Evolutionary conservation across 2,888 invertebrate species (phyloP).

Genomic region (Eristalis tenax): DNA sequence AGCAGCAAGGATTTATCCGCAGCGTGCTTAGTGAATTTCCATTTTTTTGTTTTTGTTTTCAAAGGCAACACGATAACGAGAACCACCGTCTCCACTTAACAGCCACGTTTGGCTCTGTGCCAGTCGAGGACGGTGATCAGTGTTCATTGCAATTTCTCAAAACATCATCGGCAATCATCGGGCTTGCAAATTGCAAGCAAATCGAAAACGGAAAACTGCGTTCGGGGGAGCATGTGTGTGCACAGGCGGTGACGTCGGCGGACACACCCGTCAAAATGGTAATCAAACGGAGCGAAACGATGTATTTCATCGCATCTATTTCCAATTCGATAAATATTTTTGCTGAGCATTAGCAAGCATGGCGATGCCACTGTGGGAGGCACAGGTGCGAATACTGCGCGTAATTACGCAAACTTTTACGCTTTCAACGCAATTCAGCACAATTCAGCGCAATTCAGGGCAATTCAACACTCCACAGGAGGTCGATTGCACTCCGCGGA

Average conservation of each 20-base stretch:
- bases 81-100: neutral
- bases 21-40: neutral
- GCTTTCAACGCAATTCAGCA: neutral
- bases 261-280: constrained; percentile 1
- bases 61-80: neutral
- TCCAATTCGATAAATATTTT: neutral
- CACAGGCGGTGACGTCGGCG: neutral
- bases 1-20: neutral
- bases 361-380: neutral
- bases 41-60: neutral
- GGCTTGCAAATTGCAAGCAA: neutral
- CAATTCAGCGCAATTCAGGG: neutral
- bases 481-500: neutral
- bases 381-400: no score
- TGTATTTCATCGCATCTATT: neutral
- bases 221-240: neutral
- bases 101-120: neutral
- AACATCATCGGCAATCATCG: constrained; percentile 23
- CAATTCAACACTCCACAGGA: neutral
- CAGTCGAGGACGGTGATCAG: neutral
- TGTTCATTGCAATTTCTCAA: constrained; percentile 6
- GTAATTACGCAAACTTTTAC: neutral
- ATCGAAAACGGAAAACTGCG: neutral
- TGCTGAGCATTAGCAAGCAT: neutral
- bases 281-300: neutral